Percentiles rank a stretch among this genome's conserved stretches.
These are phyloP conservation scores for Atlantisia rogersi DNA, from an alignment of 2,113 vertebrate genomes.

Conservation along the genomic window DNA sequence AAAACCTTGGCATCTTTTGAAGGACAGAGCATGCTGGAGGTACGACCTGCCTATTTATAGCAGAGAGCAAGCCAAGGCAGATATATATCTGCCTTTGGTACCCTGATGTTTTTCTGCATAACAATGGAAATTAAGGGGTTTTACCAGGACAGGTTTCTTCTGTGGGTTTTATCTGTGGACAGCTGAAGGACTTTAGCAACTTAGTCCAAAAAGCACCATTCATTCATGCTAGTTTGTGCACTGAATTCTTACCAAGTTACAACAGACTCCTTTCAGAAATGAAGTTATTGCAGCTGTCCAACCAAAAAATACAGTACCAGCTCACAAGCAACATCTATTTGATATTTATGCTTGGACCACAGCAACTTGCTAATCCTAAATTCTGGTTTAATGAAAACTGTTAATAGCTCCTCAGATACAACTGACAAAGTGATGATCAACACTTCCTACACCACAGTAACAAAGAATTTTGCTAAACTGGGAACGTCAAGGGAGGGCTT, in stretches of 20 bases:
- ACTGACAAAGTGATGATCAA: background rate
- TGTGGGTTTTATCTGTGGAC: background rate
- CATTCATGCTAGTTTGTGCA: background rate
- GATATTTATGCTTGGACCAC: background rate
- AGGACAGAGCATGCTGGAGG: background rate
- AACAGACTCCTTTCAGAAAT: background rate
- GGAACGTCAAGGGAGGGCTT: background rate
- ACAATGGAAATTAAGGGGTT: background rate
- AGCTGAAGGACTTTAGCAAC: background rate
- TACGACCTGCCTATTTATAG: background rate
- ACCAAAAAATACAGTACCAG: rapidly evolving
- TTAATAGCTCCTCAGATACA: background rate
- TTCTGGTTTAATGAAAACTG: background rate
- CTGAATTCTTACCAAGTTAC: background rate
- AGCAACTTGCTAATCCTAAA: background rate
- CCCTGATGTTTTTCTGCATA: background rate
- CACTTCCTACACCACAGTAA: background rate
- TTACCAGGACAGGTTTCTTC: background rate
- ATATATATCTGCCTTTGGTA: background rate
- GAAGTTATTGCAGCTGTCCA: background rate
- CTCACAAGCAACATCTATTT: background rate
- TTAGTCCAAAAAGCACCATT: background rate
- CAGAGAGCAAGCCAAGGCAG: background rate
- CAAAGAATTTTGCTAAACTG: background rate
- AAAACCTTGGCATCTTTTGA: background rate